Conservation (phyloP, 2,797 vertebrate species). For the Bovichtus variegatus region DNA sequence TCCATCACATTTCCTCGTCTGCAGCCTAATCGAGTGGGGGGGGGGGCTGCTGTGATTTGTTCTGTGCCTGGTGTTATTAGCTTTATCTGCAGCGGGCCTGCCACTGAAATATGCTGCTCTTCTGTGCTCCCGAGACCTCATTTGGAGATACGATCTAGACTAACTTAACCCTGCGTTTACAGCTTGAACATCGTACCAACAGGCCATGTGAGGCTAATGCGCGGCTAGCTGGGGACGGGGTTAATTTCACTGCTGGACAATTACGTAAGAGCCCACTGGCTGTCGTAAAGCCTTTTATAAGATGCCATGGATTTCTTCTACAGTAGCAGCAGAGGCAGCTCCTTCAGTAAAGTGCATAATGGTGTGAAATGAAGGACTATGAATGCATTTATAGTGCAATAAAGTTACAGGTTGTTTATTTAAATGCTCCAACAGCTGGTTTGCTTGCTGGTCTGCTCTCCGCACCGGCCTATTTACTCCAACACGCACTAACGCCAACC, state of each 20-base stretch:
- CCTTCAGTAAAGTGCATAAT: slow-evolving; percentile 27
- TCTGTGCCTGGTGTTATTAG: slow-evolving; percentile 75
- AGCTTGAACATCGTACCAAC: slow-evolving; percentile 21
- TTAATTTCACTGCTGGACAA: slow-evolving; percentile 30
- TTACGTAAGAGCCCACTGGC: slow-evolving; percentile 28
- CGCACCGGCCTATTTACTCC: slow-evolving; percentile 13
- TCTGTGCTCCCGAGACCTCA: slow-evolving; percentile 57
- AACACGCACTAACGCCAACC: slow-evolving; percentile 24
- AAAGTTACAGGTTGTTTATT: slow-evolving; percentile 57
- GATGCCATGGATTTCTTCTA: slow-evolving; percentile 26
- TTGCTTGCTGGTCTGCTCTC: slow-evolving; percentile 8
- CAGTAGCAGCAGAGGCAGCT: slow-evolving; percentile 33
- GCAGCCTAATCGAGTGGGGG: slow-evolving; percentile 47
- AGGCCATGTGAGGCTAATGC: slow-evolving; percentile 46
- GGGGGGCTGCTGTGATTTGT: slow-evolving; percentile 71
- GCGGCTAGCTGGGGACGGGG: slow-evolving; percentile 12
- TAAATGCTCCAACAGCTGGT: slow-evolving; percentile 37
- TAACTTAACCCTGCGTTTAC: slow-evolving; percentile 63
- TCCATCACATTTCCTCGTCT: slow-evolving; percentile 80
- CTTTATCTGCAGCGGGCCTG: slow-evolving; percentile 81
- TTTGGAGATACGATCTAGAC: slow-evolving; percentile 75
- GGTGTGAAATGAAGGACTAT: slow-evolving; percentile 49
- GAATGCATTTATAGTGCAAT: slow-evolving; percentile 48
- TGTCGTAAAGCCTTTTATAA: slow-evolving; percentile 28
- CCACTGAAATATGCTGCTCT: slow-evolving; percentile 83